These are phyloP conservation scores for Cydia strobilella DNA, from an alignment of 1,140 invertebrate genomes.

Conservation along the genomic window DNA sequence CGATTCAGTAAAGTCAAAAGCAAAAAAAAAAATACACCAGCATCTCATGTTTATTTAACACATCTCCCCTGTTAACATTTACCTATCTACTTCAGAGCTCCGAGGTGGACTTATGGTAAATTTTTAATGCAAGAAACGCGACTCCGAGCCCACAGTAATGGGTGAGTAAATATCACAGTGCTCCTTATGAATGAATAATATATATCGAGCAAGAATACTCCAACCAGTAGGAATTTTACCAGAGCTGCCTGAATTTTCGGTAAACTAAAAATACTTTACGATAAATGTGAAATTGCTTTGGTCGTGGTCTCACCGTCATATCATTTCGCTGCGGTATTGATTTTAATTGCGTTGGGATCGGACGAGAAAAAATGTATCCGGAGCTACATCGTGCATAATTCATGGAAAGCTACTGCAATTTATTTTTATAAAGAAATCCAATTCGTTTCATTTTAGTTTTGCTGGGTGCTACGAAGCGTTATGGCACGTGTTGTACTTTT, in stretches of 20 bases:
- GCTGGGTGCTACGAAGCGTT: not conserved
- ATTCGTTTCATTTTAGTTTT: not conserved
- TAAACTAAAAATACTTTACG: conserved; percentile 27
- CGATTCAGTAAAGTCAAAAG: not conserved
- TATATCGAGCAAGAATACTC: conserved; percentile 50
- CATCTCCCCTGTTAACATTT: conserved; percentile 45
- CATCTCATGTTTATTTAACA: conserved; percentile 46
- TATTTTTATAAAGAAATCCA: not conserved
- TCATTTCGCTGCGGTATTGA: conserved; percentile 8
- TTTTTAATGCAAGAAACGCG: conserved; percentile 66
- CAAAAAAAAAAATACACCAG: not conserved
- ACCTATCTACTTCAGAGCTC: conserved; percentile 36
- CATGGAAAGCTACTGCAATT: not conserved
- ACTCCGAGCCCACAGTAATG: conserved; percentile 60
- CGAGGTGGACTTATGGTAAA: conserved; percentile 51
- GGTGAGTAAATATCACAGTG: conserved; percentile 67
- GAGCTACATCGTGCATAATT: not conserved
- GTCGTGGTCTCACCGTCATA: not conserved
- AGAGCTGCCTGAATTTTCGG: conserved; percentile 35
- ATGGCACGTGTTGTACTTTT: not conserved
- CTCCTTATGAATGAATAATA: conserved; percentile 72
- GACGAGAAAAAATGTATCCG: not conserved
- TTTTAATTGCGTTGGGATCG: not conserved
- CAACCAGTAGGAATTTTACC: conserved; percentile 45
- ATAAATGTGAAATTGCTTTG: not conserved